A percentile compares a stretch with the other conserved stretches of the same genome.
These are phyloP conservation scores for Ennomos fuscantarius DNA, from an alignment of 2,888 invertebrate species.

Conservation along the genomic window DNA sequence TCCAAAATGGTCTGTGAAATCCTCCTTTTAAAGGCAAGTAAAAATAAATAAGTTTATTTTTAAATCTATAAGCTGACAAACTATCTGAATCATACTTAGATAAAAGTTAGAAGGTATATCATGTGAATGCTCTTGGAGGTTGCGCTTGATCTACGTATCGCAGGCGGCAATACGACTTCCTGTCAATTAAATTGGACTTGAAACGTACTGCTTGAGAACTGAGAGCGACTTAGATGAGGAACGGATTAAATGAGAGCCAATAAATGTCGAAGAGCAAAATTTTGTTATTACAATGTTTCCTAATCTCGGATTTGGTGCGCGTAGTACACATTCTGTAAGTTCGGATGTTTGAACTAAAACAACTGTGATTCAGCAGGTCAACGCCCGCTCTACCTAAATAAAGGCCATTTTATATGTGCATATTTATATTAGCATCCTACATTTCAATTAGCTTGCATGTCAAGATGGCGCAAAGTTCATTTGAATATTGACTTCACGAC, in stretches of 20 bases:
- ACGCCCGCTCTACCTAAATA: conserved; percentile 49
- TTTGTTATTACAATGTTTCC: not conserved
- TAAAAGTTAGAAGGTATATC: not conserved
- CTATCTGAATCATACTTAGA: conserved; percentile 7
- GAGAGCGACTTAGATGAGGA: not conserved
- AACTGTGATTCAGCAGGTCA: conserved; percentile 34
- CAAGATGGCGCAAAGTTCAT: conserved; percentile 66
- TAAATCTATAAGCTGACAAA: not conserved
- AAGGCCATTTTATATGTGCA: conserved; percentile 52
- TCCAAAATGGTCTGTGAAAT: no score
- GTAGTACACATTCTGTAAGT: conserved; percentile 9
- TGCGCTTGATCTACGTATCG: conserved; percentile 27
- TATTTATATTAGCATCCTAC: conserved; percentile 68
- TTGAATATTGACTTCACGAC: conserved; percentile 74
- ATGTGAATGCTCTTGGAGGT: conserved; percentile 16
- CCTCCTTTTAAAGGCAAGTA: no score
- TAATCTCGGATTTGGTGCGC: not conserved
- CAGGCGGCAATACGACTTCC: conserved; percentile 25
- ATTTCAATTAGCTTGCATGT: conserved; percentile 73
- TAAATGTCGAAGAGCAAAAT: no score
- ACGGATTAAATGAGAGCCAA: not conserved
- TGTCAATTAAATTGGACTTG: conserved; percentile 17
- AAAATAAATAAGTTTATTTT: not conserved
- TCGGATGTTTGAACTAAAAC: conserved; percentile 8
- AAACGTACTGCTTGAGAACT: conserved; percentile 3